Percentiles rank a stretch among this genome's conserved stretches.
Conservation (phyloP, 2,113 vertebrate genomes). For the Tautogolabrus adspersus region DNA sequence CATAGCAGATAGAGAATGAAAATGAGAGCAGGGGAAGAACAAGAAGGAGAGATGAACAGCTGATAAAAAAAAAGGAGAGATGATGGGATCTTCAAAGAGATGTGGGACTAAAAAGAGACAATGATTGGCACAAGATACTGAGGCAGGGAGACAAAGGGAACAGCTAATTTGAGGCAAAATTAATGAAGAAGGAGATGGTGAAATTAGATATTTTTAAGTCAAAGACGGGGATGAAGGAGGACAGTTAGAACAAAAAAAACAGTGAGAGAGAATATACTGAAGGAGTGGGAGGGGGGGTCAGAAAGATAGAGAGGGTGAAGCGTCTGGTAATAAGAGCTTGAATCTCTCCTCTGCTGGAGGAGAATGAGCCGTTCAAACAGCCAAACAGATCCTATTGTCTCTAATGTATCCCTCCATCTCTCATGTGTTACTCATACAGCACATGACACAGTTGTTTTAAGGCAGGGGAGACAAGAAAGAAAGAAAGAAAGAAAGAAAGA, state of each 20-base stretch:
- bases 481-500: not conserved
- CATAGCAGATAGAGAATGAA: constrained; percentile 34
- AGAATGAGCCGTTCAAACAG: constrained; percentile 32
- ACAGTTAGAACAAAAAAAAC: too few species aligned
- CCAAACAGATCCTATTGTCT: constrained; percentile 45
- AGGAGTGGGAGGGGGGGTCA: not conserved
- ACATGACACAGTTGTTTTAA: too few species aligned
- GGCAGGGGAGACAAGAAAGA: too few species aligned
- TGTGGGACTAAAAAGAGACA: not conserved
- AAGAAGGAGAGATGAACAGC: constrained; percentile 6
- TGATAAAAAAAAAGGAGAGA: constrained; percentile 1
- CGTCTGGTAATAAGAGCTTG: constrained; percentile 41
- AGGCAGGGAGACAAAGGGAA: constrained; percentile 1
- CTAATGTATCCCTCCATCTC: constrained; percentile 10
- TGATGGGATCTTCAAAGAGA: not conserved
- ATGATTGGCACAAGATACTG: not conserved
- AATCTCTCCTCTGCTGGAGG: constrained; percentile 42
- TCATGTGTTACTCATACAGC: constrained; percentile 22
- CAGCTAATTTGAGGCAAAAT: not conserved
- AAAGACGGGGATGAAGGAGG: not conserved
- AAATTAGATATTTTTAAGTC: not conserved
- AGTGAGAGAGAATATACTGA: not conserved
- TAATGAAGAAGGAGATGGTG: not conserved
- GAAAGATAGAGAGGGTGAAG: constrained; percentile 10
- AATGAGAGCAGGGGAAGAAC: constrained; percentile 25